Percentiles rank a stretch among this genome's conserved stretches.
Evolutionary conservation across 2,797 vertebrate genomes (phyloP).

Genomic region (Masticophis lateralis): DNA sequence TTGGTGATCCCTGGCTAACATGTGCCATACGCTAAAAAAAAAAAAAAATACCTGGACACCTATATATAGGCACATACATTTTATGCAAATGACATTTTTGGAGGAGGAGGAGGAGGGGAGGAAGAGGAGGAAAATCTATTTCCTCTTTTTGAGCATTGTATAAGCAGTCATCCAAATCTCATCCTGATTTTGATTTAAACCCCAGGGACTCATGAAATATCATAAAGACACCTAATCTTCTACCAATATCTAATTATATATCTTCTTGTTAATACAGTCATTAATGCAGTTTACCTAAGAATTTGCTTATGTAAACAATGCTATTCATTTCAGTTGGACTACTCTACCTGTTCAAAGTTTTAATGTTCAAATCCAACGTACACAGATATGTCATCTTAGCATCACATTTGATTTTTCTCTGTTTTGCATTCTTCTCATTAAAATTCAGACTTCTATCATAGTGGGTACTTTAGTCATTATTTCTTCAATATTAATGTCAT

Average conservation of each 20-base stretch:
- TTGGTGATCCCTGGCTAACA: no score
- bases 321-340: conserved; percentile 30
- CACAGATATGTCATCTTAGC: background rate
- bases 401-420: conserved; percentile 32
- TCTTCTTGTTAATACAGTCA: background rate
- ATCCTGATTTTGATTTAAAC: background rate
- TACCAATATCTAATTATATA: background rate
- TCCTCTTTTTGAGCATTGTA: background rate
- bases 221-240: no score
- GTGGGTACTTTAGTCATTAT: conserved; percentile 50
- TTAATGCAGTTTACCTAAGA: background rate
- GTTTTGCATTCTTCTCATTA: conserved; percentile 50
- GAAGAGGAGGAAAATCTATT: background rate
- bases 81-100: background rate
- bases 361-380: conserved; percentile 17
- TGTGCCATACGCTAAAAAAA: no score
- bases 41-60: no score
- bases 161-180: background rate
- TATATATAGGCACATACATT: background rate
- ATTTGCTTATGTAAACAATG: background rate
- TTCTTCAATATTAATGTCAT: conserved; percentile 68
- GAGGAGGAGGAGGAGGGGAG: no score
- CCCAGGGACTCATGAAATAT: background rate
- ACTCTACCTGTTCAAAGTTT: conserved; percentile 17
- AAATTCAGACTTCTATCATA: conserved; percentile 46